Conservation (phyloP, 2,888 invertebrate species). For the Drosophila diplacantha region DNA sequence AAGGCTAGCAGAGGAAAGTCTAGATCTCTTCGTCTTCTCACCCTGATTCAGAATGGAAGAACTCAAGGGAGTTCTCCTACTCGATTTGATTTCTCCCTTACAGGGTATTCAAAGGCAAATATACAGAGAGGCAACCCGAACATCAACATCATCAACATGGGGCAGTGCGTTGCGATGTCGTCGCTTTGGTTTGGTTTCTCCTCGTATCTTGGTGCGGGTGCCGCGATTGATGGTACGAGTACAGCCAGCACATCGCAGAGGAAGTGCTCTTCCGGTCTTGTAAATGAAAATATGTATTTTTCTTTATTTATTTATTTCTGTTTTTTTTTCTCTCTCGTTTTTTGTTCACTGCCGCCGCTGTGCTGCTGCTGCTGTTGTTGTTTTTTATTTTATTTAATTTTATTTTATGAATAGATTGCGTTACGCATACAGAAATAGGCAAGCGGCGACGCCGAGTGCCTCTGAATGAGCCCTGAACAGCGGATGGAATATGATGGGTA, state of each 20-base stretch:
- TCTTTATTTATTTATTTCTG: constrained; percentile 22
- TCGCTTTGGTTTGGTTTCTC: constrained; percentile 29
- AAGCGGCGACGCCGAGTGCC: constrained; percentile 40
- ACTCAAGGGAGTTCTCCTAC: neutral
- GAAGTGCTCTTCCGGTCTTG: constrained; percentile 73
- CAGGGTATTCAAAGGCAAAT: constrained; percentile 5
- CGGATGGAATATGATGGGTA: constrained; percentile 31
- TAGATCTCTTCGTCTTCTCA: neutral
- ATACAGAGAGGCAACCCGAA: constrained; percentile 23
- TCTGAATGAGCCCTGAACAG: constrained; percentile 42
- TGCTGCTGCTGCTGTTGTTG: constrained; percentile 11
- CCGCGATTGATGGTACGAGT: constrained; percentile 65
- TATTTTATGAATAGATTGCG: constrained; percentile 74
- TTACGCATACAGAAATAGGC: constrained; percentile 71
- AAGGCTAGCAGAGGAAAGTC: neutral
- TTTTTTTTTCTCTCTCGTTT: constrained; percentile 19
- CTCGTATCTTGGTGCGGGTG: constrained; percentile 65
- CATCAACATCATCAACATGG: constrained; percentile 28
- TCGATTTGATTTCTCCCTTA: neutral
- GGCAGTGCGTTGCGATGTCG: constrained; percentile 25
- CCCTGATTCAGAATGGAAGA: no score
- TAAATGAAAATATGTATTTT: constrained; percentile 73
- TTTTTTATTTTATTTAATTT: constrained; percentile 69
- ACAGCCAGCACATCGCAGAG: constrained; percentile 58
- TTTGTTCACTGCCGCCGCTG: constrained; percentile 51